A percentile compares a stretch with the other conserved stretches of the same genome.
These are phyloP conservation scores for Phoxinus dragarum DNA, from an alignment of 2,797 vertebrate species.

Conservation along the genomic window DNA sequence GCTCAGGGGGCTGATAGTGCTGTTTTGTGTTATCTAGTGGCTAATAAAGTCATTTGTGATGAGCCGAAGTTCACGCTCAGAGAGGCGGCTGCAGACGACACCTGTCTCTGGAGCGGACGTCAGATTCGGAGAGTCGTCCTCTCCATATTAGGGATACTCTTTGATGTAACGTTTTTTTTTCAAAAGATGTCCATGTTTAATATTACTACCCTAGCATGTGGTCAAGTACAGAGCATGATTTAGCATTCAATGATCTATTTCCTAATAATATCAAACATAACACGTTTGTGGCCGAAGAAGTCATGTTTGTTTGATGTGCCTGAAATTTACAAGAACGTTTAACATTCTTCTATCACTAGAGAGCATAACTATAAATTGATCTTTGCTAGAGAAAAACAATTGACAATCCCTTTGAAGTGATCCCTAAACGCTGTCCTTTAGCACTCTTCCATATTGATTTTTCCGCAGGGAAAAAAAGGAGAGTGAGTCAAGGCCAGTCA, in stretches of 20 bases:
- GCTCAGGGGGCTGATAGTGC: constrained; percentile 71
- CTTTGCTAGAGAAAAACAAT: constrained; percentile 20
- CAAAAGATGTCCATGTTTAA: background rate
- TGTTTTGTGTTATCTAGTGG: constrained; percentile 78
- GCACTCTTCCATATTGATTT: constrained; percentile 34
- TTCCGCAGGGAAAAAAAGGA: background rate
- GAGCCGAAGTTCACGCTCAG: constrained; percentile 79
- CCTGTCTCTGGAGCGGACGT: constrained; percentile 49
- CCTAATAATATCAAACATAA: background rate
- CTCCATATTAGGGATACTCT: constrained; percentile 26
- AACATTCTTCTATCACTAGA: constrained; percentile 1
- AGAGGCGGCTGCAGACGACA: constrained; percentile 60
- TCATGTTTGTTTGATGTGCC: background rate
- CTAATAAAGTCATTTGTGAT: constrained; percentile 83
- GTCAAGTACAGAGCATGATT: background rate
- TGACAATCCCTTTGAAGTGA: constrained; percentile 12
- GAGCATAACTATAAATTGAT: constrained; percentile 2
- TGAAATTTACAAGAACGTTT: background rate
- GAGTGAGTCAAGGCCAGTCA: constrained; percentile 59
- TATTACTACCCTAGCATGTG: background rate
- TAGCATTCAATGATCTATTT: background rate
- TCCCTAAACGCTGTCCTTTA: constrained; percentile 21
- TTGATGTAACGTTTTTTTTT: background rate
- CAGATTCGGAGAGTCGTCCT: constrained; percentile 8
- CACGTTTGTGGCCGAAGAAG: background rate